Conservation (phyloP, 2,797 vertebrate species). For the Eospalax fontanierii region DNA sequence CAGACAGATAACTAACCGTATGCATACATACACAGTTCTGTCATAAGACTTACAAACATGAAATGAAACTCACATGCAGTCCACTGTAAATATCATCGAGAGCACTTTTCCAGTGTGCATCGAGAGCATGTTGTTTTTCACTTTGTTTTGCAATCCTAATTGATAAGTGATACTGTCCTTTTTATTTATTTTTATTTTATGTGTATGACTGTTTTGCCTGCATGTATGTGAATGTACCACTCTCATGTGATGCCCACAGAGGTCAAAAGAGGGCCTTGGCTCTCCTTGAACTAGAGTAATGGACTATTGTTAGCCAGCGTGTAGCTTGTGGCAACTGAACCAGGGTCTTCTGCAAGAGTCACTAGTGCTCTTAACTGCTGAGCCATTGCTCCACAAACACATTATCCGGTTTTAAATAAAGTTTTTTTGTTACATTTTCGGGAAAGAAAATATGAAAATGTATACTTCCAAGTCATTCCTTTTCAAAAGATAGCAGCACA, state of each 20-base stretch:
- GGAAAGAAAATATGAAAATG: neutral
- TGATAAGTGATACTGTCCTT: neutral
- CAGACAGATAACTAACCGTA: neutral
- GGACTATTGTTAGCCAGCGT: too few relatives aligned
- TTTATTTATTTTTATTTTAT: neutral
- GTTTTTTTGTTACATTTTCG: neutral
- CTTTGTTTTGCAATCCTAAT: constrained; percentile 15
- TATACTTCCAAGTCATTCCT: neutral
- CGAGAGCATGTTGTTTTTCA: neutral
- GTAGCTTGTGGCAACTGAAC: too few relatives aligned
- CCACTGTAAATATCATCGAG: neutral
- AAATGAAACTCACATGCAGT: neutral
- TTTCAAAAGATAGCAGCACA: neutral
- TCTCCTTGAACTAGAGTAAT: too few relatives aligned
- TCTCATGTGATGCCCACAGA: too few relatives aligned
- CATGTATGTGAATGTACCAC: too few relatives aligned
- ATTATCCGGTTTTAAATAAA: neutral
- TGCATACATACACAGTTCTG: neutral
- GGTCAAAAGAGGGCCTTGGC: too few relatives aligned
- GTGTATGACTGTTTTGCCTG: too few relatives aligned
- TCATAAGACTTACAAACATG: neutral
- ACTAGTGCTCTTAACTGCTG: too few relatives aligned
- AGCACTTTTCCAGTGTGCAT: neutral
- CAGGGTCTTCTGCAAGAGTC: too few relatives aligned
- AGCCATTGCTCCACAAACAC: too few relatives aligned